Base-by-base conservation (phyloP, 1,140 invertebrate genomes). In the Panagrolaimus sp. region DNA sequence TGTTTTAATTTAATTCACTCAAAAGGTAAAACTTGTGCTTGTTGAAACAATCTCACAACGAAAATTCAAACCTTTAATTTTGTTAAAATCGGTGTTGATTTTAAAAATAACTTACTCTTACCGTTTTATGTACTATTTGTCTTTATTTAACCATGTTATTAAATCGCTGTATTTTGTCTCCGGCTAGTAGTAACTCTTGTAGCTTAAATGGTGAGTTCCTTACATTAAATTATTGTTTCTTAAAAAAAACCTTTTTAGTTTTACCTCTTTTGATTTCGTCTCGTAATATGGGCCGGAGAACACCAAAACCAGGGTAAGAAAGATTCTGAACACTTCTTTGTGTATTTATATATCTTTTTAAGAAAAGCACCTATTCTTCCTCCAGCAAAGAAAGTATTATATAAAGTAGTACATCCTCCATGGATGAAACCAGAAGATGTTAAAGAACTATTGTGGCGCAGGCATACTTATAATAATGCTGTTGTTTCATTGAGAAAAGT, bases 391-490 rank as follows among this genome's bases (percentile, higher is more conserved):
- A 45, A 53, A 53, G 53, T 64, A 9, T 27, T 74, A 23, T 75
- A 75, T 57, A 23, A 27, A 9, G 67, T 75, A 23, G 43, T 51
- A 11, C 65, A 78, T 38, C 23, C n/a, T 27, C 16, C 25, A 57
- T 75, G 74, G 74, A 8, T n/a, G 31, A 48, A 77, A 23, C 72
- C 75, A 11, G 68, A 63, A 43, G 45, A 78, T 48, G 71, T 78
- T 25, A 63, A 78, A 61, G 76, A 77, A 16, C 61, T 77, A 38
- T 62, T 77, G 5, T 77, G 75, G 75, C 73, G 75, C 9, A 23
- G 75, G 42, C 77, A 74, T 66, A 57, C 76, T n/a, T 77, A 77
- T 71, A 77, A 75, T 42, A 78, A 77, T 65, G 75, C 75, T 16
- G 46, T 77, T 5, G 42, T 73, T 7, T 78, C 75, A 43, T 20